Evolutionary conservation across 2,888 invertebrate species (phyloP), one percentile per base, ranked within the genome.

Genomic region (Caenorhabditis drosophilae): DNA sequence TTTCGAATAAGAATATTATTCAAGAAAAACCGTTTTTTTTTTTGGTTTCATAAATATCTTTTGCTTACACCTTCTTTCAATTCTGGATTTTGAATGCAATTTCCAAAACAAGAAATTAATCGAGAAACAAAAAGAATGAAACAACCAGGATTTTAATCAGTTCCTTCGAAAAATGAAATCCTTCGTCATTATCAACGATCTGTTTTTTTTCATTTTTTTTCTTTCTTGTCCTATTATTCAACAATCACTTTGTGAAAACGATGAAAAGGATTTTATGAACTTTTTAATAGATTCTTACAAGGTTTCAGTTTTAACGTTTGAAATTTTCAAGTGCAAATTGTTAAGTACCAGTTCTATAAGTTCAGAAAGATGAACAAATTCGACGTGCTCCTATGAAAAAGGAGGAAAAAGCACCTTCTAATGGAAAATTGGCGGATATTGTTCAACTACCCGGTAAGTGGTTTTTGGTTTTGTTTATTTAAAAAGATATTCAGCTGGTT

Each of bases 361-460:
- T 55, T 23, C 26, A 63, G 63, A 63, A 54, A 47, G 58, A 63
- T 45, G 48, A 58, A 46, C 58, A 63, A 38, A 35, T 26, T 22
- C 49, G 58, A 12, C 18, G 50, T 26, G 59, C 64, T 2, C 53
- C 57, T 11, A n/a, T 27, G 6, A 4, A 46, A 15, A 2, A 3
- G 20, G 38, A 26, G 54, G 49, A 15, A 26, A 58, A 45, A 25
- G 54, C 1, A 57, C 53, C 34, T 45, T 46, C n/a, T 12, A 38
- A 38, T n/a, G 55, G 40, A 20, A 49, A 49, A 36, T 25, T 64
- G n/a, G 58, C 55, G 2, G 64, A 64, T 44, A 51, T 46, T 11
- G 59, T 64, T 11, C 58, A 58, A 27, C 41, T 64, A 7, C 64
- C 64, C n/a, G 64, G 64, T 59, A 40, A 22, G 31, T 31, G 6